These are phyloP conservation scores for Caenorhabditis sp. DNA, from an alignment of 2,888 invertebrate genomes.

Conservation along the genomic window DNA sequence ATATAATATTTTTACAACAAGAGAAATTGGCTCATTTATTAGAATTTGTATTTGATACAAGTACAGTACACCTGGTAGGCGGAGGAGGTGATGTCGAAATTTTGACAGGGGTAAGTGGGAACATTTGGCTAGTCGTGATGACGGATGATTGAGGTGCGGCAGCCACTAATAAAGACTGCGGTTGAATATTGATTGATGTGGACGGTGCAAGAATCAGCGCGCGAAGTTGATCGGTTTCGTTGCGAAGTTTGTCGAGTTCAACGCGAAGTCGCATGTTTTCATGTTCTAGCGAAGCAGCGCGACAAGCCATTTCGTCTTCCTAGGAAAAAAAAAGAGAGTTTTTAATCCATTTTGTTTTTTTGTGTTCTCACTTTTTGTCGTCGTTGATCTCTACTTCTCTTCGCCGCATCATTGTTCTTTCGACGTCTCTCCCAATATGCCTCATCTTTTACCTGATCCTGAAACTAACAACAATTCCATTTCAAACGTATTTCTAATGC, in stretches of 20 bases:
- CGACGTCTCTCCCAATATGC: slow-evolving; percentile 86
- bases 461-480: not conserved
- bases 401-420: slow-evolving; percentile 93
- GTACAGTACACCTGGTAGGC: slow-evolving; percentile 9
- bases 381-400: slow-evolving; percentile 88
- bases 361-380: slow-evolving; percentile 74
- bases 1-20: too few relatives aligned
- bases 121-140: slow-evolving; percentile 44
- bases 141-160: slow-evolving; percentile 27
- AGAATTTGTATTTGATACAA: not conserved
- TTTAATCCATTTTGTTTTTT: not conserved
- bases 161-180: slow-evolving; percentile 3
- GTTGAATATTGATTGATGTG: slow-evolving; percentile 25
- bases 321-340: slow-evolving; percentile 73
- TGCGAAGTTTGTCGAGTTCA: slow-evolving; percentile 45
- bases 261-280: slow-evolving; percentile 78
- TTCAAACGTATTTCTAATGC: not conserved
- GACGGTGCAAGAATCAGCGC: slow-evolving; percentile 39
- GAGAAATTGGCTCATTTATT: too few relatives aligned
- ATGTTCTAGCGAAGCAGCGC: slow-evolving; percentile 85
- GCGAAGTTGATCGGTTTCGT: slow-evolving; percentile 48
- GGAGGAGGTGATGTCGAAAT: slow-evolving; percentile 40
- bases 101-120: slow-evolving; percentile 30
- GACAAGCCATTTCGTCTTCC: slow-evolving; percentile 89
- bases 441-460: slow-evolving; percentile 77